Evolutionary conservation across 1,140 invertebrate genomes (phyloP), one percentile per base, ranked within the genome.

Genomic region (Steinernema feltiae): DNA sequence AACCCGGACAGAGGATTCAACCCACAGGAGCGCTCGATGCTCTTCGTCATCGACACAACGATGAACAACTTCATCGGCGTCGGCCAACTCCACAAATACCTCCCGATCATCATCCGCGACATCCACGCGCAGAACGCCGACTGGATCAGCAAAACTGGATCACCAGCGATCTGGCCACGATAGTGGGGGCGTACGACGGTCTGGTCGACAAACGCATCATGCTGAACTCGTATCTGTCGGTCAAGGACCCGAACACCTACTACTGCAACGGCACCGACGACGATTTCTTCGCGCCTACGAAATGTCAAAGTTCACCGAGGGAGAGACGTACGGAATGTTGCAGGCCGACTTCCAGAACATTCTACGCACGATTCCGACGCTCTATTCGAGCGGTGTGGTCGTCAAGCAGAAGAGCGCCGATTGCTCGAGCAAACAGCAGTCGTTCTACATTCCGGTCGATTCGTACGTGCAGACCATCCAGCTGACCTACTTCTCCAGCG

Each of bases 21-120:
- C 1, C 70, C 48, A 15, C 53, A 78, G 15, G 29, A 30, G 17
- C 73, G 76, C 17, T 69, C 78, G 24, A 80, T 80, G 76, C 30
- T 76, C 7, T 81, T 81, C 48, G 48, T 79, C n/a, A 70, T 81
- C 30, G 80, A 81, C 63, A 53, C 80, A 0, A 81, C 80, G 15
- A 32, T 48, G 7, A 32, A 76, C 21, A 75, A 69, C 27, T 48
- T 48, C 31, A 35, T n/a, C 31, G 75, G 29, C 18, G 30, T 78
- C 17, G n/a, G 7, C 18, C 15, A 78, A 1, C 69, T 81, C 7
- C 32, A 69, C 29, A 32, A 0, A 1, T 18, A 76, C 30, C 53
- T 81, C 30, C 32, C 63, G 18, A 63, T 63, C 41, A 32, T 81
- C 24, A 3, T 81, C 18, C 35, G 79, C 12, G 79, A 81, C 48